Evolutionary conservation across 1,140 invertebrate genomes (phyloP).

Genomic region (Drosophila grimshawi): DNA sequence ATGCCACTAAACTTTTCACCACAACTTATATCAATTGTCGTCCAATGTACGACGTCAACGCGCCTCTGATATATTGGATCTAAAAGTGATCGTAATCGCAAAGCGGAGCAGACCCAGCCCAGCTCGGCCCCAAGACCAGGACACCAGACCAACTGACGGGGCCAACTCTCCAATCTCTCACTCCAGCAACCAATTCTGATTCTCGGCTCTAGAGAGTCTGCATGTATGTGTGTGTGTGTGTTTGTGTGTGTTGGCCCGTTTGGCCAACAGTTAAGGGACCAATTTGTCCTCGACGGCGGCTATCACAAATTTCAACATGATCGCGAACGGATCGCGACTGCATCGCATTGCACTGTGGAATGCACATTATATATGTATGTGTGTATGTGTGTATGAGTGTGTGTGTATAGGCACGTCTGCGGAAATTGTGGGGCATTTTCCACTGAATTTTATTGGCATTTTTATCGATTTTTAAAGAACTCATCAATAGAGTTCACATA

Average conservation of each 20-base stretch:
- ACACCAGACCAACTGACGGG: constrained; percentile 53
- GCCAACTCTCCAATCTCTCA: constrained; percentile 36
- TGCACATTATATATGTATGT: constrained; percentile 21
- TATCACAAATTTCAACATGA: constrained; percentile 73
- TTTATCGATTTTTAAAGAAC: constrained; percentile 54
- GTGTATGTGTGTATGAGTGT: no score
- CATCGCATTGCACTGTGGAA: constrained; percentile 23
- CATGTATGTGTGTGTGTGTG: constrained; percentile 17
- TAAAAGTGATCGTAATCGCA: constrained; percentile 84
- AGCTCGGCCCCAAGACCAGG: constrained; percentile 21
- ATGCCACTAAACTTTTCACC: constrained; percentile 84
- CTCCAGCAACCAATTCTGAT: constrained; percentile 12
- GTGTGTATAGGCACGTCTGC: background rate
- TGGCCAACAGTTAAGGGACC: constrained; percentile 64
- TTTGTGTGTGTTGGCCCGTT: constrained; percentile 16
- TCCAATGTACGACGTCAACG: constrained; percentile 84
- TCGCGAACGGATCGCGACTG: constrained; percentile 46
- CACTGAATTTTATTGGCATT: constrained; percentile 50
- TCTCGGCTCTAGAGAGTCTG: constrained; percentile 27
- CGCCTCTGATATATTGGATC: constrained; percentile 84
- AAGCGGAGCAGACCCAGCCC: constrained; percentile 58
- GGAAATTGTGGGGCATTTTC: constrained; percentile 36
- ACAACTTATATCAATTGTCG: constrained; percentile 84
- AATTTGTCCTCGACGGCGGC: constrained; percentile 67
- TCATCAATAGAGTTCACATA: background rate